Conservation (phyloP, 37 sponge, comb jelly and placozoan species). For the Mnemiopsis leidyi region DNA sequence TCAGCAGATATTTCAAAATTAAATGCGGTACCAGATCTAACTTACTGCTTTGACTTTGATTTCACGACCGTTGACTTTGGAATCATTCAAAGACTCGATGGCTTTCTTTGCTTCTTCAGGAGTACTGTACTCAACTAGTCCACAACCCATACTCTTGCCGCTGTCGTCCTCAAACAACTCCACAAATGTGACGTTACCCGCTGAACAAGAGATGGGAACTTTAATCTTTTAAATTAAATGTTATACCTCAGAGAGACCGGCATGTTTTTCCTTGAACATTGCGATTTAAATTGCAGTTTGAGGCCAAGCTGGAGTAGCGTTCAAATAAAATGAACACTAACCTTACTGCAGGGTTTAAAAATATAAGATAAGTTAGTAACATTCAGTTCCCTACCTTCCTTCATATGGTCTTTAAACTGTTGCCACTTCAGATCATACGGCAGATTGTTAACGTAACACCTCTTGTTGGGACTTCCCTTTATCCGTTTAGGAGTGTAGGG, state of each 20-base stretch:
- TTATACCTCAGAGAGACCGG: too few relatives aligned
- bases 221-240: too few relatives aligned
- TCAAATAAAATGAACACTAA: too few relatives aligned
- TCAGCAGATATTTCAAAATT: too few relatives aligned
- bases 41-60: conserved; percentile 56
- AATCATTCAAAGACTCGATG: conserved; percentile 18
- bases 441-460: conserved; percentile 55
- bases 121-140: conserved; percentile 16
- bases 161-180: conserved; percentile 33
- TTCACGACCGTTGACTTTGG: not conserved
- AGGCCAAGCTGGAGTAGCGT: too few relatives aligned
- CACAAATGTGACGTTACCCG: conserved; percentile 48
- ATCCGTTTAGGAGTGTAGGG: conserved; percentile 31
- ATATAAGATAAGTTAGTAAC: not conserved
- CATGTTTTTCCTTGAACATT: too few relatives aligned
- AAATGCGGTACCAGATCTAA: too few relatives aligned
- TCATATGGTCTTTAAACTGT: conserved; percentile 51
- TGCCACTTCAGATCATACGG: conserved; percentile 53
- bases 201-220: not conserved
- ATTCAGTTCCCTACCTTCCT: conserved; percentile 28
- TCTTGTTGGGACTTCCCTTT: not conserved
- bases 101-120: conserved; percentile 42
- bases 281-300: too few relatives aligned
- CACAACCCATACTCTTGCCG: conserved; percentile 34
- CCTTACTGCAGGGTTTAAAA: too few relatives aligned